A percentile compares a stretch with the other conserved stretches of the same genome.
These are phyloP conservation scores for Brotula barbata DNA, from an alignment of 2,797 vertebrate species.

Conservation along the genomic window DNA sequence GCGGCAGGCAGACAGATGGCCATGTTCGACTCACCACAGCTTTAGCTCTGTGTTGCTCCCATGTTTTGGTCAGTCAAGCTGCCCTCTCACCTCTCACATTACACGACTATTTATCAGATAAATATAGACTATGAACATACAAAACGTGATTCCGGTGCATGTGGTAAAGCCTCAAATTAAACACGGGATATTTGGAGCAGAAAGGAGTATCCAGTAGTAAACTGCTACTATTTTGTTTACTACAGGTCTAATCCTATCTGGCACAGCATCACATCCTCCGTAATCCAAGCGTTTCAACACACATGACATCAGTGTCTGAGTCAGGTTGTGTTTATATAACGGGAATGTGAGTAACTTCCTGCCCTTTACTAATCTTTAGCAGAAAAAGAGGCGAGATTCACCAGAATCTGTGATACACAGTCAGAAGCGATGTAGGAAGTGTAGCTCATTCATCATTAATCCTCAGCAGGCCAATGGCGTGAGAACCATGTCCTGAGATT, in stretches of 20 bases:
- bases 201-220: slow-evolving; percentile 8
- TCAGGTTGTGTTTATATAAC: slow-evolving; percentile 63
- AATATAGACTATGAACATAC: slow-evolving; percentile 4
- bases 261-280: slow-evolving; percentile 53
- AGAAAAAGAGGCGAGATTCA: slow-evolving; percentile 7
- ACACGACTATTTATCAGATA: slow-evolving; percentile 3
- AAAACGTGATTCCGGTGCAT: too few species aligned
- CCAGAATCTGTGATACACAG: background rate
- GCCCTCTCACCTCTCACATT: slow-evolving; percentile 23
- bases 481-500: slow-evolving; percentile 52
- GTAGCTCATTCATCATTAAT: slow-evolving; percentile 19
- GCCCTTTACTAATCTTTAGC: slow-evolving; percentile 4
- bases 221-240: slow-evolving; percentile 67
- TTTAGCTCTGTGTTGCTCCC: slow-evolving; percentile 47
- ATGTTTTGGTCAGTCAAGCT: slow-evolving; percentile 38
- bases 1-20: slow-evolving; percentile 70
- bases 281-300: slow-evolving; percentile 70
- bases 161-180: background rate
- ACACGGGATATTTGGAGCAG: slow-evolving; percentile 10
- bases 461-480: slow-evolving; percentile 54
- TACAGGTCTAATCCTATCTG: slow-evolving; percentile 55
- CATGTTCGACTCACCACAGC: slow-evolving; percentile 38
- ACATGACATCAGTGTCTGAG: slow-evolving; percentile 44
- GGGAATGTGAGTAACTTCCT: slow-evolving; percentile 26
- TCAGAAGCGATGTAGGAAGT: slow-evolving; percentile 1